Conservation (phyloP, 2,888 invertebrate genomes). For the Caenorhabditis becei region DNA sequence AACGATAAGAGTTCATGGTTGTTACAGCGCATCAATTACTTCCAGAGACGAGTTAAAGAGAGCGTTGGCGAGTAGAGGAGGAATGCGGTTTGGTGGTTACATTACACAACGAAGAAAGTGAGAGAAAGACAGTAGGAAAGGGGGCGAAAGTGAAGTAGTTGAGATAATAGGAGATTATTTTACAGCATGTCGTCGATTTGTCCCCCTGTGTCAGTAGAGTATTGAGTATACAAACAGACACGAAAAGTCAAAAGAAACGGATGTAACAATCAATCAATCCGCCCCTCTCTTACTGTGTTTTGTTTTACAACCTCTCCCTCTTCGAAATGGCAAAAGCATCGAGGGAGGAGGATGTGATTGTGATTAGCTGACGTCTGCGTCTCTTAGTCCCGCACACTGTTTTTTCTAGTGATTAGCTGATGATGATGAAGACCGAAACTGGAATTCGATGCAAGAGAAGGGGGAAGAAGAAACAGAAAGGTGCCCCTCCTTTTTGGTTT, state of each 20-base stretch:
- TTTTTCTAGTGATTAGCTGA: slow-evolving; percentile 52
- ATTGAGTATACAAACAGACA: slow-evolving; percentile 52
- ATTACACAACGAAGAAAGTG: slow-evolving; percentile 55
- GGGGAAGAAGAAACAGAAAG: slow-evolving; percentile 10
- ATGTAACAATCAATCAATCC: slow-evolving; percentile 61
- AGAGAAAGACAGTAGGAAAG: slow-evolving; percentile 40
- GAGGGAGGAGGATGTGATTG: slow-evolving; percentile 43
- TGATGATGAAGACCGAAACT: slow-evolving; percentile 56
- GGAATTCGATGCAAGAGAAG: slow-evolving; percentile 39
- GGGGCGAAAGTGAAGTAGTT: slow-evolving; percentile 51
- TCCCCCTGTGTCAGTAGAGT: slow-evolving; percentile 7
- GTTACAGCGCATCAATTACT: neutral
- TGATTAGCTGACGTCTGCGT: slow-evolving; percentile 48
- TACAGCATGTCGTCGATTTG: slow-evolving; percentile 52
- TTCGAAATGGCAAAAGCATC: slow-evolving; percentile 53
- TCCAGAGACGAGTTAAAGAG: neutral
- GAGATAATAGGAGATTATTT: slow-evolving; percentile 59
- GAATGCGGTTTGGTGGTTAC: slow-evolving; percentile 56
- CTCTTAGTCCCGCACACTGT: slow-evolving; percentile 16
- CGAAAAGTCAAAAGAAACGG: slow-evolving; percentile 35
- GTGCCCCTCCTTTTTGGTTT: slow-evolving; percentile 55
- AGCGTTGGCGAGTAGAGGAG: slow-evolving; percentile 32
- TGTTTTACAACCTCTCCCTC: slow-evolving; percentile 51
- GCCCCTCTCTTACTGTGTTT: slow-evolving; percentile 51
- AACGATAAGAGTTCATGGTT: neutral